Evolutionary conservation across 2,888 invertebrate species (phyloP).

Genomic region (Macropis europaea): DNA sequence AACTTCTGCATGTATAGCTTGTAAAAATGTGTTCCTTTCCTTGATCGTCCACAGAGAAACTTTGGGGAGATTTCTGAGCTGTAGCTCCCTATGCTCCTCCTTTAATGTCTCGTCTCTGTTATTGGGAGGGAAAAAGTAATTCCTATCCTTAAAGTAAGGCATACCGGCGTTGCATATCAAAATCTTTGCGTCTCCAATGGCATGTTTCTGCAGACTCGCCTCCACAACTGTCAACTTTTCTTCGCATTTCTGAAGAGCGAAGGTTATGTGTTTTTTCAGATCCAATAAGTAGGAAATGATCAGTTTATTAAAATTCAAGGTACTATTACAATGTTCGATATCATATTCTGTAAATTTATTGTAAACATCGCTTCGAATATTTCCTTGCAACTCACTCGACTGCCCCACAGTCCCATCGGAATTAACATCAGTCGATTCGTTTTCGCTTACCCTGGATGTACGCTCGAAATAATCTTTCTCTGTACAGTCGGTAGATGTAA

Average conservation of each 20-base stretch:
- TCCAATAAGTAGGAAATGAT: slow-evolving; percentile 76
- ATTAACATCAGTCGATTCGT: neutral
- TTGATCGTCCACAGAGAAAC: slow-evolving; percentile 80
- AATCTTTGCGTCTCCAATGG: neutral
- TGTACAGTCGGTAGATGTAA: neutral
- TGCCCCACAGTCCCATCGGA: neutral
- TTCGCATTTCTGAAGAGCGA: slow-evolving; percentile 77
- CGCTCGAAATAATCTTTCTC: neutral
- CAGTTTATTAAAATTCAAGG: slow-evolving; percentile 78
- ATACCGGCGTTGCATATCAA: slow-evolving; percentile 79
- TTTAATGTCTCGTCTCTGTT: slow-evolving; percentile 84
- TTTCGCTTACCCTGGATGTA: neutral
- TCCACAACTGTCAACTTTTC: slow-evolving; percentile 64
- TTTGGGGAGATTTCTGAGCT: slow-evolving; percentile 66
- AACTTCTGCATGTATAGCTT: slow-evolving; percentile 79
- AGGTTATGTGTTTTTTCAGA: slow-evolving; percentile 75
- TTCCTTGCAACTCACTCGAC: neutral
- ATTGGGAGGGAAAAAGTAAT: slow-evolving; percentile 81
- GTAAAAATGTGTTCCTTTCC: slow-evolving; percentile 82
- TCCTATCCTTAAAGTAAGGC: slow-evolving; percentile 86
- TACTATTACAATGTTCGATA: slow-evolving; percentile 49
- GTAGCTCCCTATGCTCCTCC: slow-evolving; percentile 70
- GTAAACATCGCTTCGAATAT: neutral
- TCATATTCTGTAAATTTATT: neutral
- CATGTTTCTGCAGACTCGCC: neutral